Evolutionary conservation across 2,113 vertebrate species (phyloP).

Genomic region (Neoarius graeffei): DNA sequence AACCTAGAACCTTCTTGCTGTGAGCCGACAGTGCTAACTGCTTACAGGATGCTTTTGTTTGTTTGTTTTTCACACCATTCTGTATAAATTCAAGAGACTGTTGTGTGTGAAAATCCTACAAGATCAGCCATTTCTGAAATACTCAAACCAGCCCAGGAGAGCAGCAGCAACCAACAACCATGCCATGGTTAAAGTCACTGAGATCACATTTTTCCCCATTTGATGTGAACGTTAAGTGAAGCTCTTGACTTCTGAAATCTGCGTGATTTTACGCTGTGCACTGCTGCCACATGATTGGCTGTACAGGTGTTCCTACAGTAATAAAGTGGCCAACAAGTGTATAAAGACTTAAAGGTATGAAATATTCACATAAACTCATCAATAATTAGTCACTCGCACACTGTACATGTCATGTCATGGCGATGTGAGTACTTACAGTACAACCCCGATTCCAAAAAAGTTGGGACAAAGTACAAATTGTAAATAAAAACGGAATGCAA

Average conservation of each 20-base stretch:
- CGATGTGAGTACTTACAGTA: neutral
- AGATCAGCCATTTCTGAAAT: neutral
- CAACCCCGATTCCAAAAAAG: too few species aligned
- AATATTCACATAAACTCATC: neutral
- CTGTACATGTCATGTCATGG: neutral
- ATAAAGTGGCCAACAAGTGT: neutral
- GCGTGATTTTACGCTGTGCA: too few species aligned
- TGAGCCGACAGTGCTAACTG: neutral
- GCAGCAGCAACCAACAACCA: too few species aligned
- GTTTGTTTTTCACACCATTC: neutral
- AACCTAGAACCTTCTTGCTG: too few species aligned
- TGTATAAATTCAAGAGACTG: neutral
- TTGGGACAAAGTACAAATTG: too few species aligned
- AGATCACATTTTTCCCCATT: too few species aligned
- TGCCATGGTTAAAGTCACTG: too few species aligned
- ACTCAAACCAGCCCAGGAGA: neutral
- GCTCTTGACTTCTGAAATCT: too few species aligned
- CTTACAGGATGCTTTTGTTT: neutral
- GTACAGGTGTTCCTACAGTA: neutral
- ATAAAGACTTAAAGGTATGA: neutral
- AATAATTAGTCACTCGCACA: neutral
- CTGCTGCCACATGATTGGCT: too few species aligned
- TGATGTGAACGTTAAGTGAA: too few species aligned
- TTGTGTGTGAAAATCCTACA: neutral
- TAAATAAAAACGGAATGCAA: too few species aligned